Conservation (phyloP, 2,797 vertebrate genomes). For the Sarcoramphus papa region DNA sequence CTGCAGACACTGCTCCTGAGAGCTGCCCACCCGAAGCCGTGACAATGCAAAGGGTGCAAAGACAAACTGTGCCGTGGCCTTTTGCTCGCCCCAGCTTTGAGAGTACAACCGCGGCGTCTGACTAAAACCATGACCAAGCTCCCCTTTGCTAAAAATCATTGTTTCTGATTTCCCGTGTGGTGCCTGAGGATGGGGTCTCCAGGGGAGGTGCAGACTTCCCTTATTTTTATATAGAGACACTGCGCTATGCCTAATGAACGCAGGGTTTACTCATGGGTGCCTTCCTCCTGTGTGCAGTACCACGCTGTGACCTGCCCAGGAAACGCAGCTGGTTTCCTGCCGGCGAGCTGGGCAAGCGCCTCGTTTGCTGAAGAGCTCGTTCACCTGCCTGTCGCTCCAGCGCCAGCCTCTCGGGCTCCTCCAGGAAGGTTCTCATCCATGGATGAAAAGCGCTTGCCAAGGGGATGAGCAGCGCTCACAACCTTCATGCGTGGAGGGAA, state of each 20-base stretch:
- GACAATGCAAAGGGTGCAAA: background rate
- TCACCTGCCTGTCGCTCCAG: background rate
- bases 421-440: background rate
- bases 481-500: accelerated
- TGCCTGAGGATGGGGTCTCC: background rate
- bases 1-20: background rate
- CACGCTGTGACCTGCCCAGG: background rate
- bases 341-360: background rate
- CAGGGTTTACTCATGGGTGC: background rate
- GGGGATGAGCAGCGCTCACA: background rate
- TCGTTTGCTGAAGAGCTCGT: background rate
- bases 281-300: background rate
- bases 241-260: accelerated
- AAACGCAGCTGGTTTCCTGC: constrained; percentile 42
- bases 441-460: background rate
- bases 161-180: background rate
- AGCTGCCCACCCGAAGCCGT: background rate
- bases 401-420: background rate
- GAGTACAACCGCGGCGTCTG: background rate
- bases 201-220: background rate
- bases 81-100: background rate
- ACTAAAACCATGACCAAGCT: background rate
- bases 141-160: background rate
- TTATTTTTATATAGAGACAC: background rate
- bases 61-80: background rate